Percentiles rank a stretch among this genome's conserved stretches.
phyloP scores from a whole-genome alignment of 2,113 vertebrate species.

The Ophiodon elongatus region DNA sequence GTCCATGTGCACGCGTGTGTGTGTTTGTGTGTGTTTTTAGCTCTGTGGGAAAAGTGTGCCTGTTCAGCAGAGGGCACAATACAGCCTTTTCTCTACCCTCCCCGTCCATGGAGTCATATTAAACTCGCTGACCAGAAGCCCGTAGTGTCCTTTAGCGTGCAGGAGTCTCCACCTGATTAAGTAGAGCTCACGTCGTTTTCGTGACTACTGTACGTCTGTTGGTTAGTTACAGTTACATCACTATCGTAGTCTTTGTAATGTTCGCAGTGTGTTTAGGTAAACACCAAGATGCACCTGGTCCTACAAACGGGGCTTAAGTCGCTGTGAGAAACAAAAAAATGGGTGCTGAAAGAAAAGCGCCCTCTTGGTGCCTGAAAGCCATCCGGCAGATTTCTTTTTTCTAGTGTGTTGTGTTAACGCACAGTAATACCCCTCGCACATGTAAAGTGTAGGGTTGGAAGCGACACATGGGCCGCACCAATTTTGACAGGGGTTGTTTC shows the following conservation, averaged over 20 bases:
- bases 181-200: not conserved
- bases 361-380: not conserved
- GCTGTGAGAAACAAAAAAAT: not conserved
- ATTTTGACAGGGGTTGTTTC: not conserved
- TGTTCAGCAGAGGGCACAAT: conserved; percentile 70
- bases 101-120: conserved; percentile 64
- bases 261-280: not conserved
- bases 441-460: not conserved
- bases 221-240: not conserved
- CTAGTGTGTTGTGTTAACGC: not conserved
- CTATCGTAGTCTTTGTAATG: not conserved
- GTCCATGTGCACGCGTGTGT: conserved; percentile 58
- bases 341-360: not conserved
- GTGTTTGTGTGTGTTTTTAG: conserved; percentile 65
- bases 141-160: conserved; percentile 41
- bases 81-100: conserved; percentile 70
- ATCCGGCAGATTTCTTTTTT: not conserved
- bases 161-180: conserved; percentile 27
- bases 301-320: not conserved
- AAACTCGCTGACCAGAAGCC: conserved; percentile 53
- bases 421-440: not conserved
- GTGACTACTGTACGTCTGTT: not conserved
- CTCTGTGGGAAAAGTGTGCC: conserved; percentile 76
- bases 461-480: not conserved
- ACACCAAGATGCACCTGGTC: conserved; percentile 24